A percentile compares a stretch with the other conserved stretches of the same genome.
Evolutionary conservation across 53 echinoderm and acorn worm species (phyloP).

Genomic region (Echinarachnius parma): DNA sequence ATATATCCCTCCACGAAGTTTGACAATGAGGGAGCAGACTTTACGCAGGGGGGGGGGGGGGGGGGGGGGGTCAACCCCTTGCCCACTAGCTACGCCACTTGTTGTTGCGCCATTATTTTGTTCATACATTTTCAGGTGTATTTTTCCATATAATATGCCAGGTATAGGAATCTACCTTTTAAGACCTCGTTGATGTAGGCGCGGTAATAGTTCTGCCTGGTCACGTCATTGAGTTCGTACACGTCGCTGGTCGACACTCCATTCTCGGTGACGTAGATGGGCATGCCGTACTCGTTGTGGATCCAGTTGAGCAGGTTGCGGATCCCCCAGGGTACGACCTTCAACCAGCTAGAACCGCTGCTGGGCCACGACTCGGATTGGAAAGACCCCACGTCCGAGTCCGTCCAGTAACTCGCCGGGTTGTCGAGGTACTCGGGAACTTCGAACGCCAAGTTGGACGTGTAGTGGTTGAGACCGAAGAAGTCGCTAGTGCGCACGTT

Average conservation of each 20-base stretch:
- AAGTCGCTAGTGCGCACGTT: slow-evolving; percentile 72
- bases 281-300: slow-evolving; percentile 62
- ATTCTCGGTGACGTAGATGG: slow-evolving; percentile 90
- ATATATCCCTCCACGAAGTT: no score
- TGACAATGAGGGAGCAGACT: no score
- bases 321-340: slow-evolving; percentile 66
- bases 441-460: slow-evolving; percentile 48
- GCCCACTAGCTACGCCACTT: no score
- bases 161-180: no score
- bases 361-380: slow-evolving; percentile 71
- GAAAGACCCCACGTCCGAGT: slow-evolving; percentile 60
- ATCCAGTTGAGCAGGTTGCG: slow-evolving; percentile 79
- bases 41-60: no score
- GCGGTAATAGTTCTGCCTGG: slow-evolving; percentile 68
- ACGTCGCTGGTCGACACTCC: slow-evolving; percentile 76
- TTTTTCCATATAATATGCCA: no score
- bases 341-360: slow-evolving; percentile 63
- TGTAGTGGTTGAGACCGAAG: slow-evolving; percentile 93
- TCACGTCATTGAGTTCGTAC: slow-evolving; percentile 64
- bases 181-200: slow-evolving; percentile 91
- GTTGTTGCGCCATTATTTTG: no score
- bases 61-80: no score
- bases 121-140: no score
- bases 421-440: slow-evolving; percentile 32
- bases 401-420: slow-evolving; percentile 70